A percentile compares a stretch with the other conserved stretches of the same genome.
Evolutionary conservation across 2,888 invertebrate species (phyloP).

Genomic region (Drosophila mimetica): DNA sequence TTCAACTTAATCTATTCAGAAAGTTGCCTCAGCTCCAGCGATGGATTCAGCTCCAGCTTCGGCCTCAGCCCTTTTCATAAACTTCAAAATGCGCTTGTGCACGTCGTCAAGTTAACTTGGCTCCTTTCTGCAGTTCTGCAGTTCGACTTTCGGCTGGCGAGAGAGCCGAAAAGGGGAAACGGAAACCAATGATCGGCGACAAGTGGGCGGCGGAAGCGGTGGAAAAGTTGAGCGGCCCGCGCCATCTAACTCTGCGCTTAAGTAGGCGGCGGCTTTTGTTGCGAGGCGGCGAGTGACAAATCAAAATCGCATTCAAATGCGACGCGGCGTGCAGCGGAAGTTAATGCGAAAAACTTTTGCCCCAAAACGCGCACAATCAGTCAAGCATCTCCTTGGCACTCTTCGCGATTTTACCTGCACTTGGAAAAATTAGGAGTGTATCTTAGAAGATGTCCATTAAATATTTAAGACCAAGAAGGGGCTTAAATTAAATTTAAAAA

Average conservation of each 20-base stretch:
- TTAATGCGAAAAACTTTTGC: conserved; percentile 78
- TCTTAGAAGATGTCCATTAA: too few species aligned
- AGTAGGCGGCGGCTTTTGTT: conserved; percentile 79
- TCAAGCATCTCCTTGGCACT: conserved; percentile 52
- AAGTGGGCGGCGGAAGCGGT: conserved; percentile 74
- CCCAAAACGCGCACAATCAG: conserved; percentile 68
- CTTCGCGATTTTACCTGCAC: not conserved
- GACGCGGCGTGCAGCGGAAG: conserved; percentile 76
- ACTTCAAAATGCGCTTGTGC: conserved; percentile 81
- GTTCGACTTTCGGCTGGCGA: conserved; percentile 44
- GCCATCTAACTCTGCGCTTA: conserved; percentile 58
- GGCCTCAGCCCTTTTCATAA: conserved; percentile 73
- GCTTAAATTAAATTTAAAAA: too few species aligned
- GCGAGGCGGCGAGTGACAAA: conserved; percentile 77
- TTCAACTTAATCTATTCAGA: conserved; percentile 82
- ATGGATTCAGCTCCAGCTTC: conserved; percentile 11
- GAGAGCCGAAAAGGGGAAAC: conserved; percentile 45
- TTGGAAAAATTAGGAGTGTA: not conserved
- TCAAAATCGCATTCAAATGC: conserved; percentile 81
- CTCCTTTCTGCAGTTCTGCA: conserved; percentile 25
- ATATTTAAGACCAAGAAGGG: too few species aligned
- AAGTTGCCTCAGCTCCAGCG: conserved; percentile 55
- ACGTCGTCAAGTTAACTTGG: conserved; percentile 65
- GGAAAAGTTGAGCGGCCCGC: conserved; percentile 53
- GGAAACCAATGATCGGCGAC: conserved; percentile 81